Evolutionary conservation across 2,113 vertebrate species (phyloP), one percentile per base, ranked within the genome.

Genomic region (Lophotis ruficrista): DNA sequence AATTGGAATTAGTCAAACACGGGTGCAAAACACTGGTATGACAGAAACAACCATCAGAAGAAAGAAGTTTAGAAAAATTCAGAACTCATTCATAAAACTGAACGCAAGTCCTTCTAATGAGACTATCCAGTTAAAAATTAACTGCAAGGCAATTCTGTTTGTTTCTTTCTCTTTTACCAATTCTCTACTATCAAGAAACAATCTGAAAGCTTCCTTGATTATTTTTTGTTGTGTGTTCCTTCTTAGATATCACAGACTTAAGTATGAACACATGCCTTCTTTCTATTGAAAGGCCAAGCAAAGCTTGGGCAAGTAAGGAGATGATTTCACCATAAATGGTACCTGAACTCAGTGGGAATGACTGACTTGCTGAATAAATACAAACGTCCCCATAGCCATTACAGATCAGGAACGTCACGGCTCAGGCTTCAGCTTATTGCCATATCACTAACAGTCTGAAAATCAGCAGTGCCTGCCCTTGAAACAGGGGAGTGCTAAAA

Each of bases 341-440:
- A 68, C 17, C 14, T 31, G 57, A 96, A 41, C 50, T 57, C 64
- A 21, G 41, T 47, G 45, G 61, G 53, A 56, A 77, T 27, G 45
- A 83, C 30, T 45, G n/a, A 57, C 27, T 50, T 0, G 6, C 38
- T 50, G 77, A 87, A 69, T 53, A 83, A 70, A 83, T 25, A 68
- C 13, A 77, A 86, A 84, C 22, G n/a, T n/a, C 31, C 38, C 58
- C 75, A n/a, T 71, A 43, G 58, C 43, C 18, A 4, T 14, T 72
- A 22, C 1, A 58, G 15, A 22, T 57, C n/a, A 45, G 69, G 65
- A 95, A 75, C 25, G 56, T 57, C 31, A 31, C 2, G 10, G 90
- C 77, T 93, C 70, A 89, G 89, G 83, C 83, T 95, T 69, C 65
- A 86, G 35, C 21, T 93, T 92, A 89, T 82, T 93, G 94, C 80